Evolutionary conservation across 2,113 vertebrate species (phyloP).

Genomic region (Colaptes auratus): DNA sequence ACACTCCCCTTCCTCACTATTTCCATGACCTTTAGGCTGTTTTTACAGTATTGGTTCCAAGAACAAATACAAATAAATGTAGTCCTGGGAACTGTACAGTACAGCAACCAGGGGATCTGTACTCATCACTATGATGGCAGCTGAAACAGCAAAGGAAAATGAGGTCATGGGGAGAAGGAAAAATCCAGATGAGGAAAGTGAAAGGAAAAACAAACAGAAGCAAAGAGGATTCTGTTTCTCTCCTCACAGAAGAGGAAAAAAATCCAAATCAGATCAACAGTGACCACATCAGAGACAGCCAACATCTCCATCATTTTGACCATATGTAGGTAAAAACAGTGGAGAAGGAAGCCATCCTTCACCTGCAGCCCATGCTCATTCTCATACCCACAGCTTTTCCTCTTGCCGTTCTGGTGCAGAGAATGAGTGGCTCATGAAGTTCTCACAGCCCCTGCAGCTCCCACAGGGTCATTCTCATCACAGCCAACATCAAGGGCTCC

Average conservation of each 20-base stretch:
- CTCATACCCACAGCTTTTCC: not conserved
- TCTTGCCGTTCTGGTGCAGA: not conserved
- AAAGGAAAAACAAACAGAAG: not conserved
- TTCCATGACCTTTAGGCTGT: slow-evolving; percentile 40
- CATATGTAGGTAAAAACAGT: not conserved
- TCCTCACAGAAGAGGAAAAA: not conserved
- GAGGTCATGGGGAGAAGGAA: not conserved
- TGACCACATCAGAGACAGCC: not conserved
- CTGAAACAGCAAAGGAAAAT: slow-evolving; percentile 32
- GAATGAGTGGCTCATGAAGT: fast-evolving
- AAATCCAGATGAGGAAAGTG: not conserved
- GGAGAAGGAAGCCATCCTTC: not conserved
- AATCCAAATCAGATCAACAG: not conserved
- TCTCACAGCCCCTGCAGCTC: not conserved
- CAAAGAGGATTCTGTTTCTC: not conserved
- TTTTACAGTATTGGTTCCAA: slow-evolving; percentile 28
- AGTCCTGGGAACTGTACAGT: not conserved
- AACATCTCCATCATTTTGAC: not conserved
- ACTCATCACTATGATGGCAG: not conserved
- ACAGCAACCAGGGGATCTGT: not conserved
- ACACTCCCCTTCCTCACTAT: not conserved
- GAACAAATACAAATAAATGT: slow-evolving; percentile 45
- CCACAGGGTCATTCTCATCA: fast-evolving
- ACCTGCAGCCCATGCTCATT: fast-evolving
- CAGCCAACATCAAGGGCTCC: not conserved